Base-by-base conservation (phyloP, 2,113 vertebrate species). In the Prinia subflava region DNA sequence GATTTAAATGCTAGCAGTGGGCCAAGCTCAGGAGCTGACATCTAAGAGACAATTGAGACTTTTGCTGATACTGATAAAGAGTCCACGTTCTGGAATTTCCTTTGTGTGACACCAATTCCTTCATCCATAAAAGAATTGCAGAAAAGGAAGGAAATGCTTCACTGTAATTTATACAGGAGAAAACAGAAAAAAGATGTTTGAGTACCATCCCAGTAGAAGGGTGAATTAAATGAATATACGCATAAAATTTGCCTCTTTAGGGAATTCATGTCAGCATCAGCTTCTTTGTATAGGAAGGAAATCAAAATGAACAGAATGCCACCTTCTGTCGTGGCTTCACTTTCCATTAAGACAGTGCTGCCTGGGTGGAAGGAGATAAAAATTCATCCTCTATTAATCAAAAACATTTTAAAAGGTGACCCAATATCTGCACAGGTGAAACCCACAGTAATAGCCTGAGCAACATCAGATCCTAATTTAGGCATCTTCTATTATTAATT, bases 401-500 rank as follows among this genome's bases (percentile, higher is more conserved):
- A 93, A 91, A 94, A 3, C 39, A 49, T 47, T 37, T 73, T 67
- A 80, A 31, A 94, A 89, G 47, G 21, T 79, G 83, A 87, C 57
- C 70, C 18, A 49, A 2, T 87, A 82, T 70, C 91, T 88, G 47
- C 19, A 57, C 31, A 70, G 47, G 21, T 59, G 60, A 88, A 91
- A 67, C 7, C 5, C 68, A 42, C 33, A 59, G 67, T 65, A 86
- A 80, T 8, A 93, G 35, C 84, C 41, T 33, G 33, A 80, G 35
- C 35, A 82, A 85, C 24, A 47, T 28, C 55, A 83, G 75, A 74
- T 69, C 55, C 35, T 57, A 62, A 77, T 81, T 93, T 89, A 70
- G 20, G n/a, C 28, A 41, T 94, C 18, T 94, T 94, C 62, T 87
- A 74, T 59, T 74, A 90, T 71, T 92, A 90, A 94, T 92, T 88